Evolutionary conservation across 2,888 invertebrate species (phyloP), one percentile per base, ranked within the genome.

Genomic region (Rhamnusium bicolor): DNA sequence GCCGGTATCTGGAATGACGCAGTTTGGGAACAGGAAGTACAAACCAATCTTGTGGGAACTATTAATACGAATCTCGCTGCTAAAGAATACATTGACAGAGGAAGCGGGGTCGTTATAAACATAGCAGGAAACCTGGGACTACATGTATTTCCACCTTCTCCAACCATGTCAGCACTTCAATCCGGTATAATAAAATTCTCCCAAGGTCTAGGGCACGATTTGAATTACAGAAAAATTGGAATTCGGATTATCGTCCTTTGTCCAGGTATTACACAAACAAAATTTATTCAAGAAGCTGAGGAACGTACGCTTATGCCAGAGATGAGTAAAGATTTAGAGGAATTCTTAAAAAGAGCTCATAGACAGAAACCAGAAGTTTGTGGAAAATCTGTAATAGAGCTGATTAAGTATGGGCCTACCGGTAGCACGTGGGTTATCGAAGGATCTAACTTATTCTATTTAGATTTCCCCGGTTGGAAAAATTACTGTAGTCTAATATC

Each of bases 31-130:
- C 74, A 83, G 5, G 83, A 85, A 80, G 79, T 88, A 10, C 84
- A 85, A n/a, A 84, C 85, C 8, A 88, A 88, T 75, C 71, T 88
- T 75, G 85, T 86, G 71, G 80, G 84, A 16, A 74, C 73, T 6
- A 72, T 77, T 19, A 72, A 72, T 65, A 60, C 73, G 1, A 74
- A 60, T 27, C 60, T 76, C 5, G 74, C 61, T 24, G 69, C 70
- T 8, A 53, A 56, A 12, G 53, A 72, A 7, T 40, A 21, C 46
- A 54, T 71, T 4, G 7, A 46, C 18, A 60, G 49, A 6, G 69
- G 61, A 5, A 90, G 90, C 1, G 91, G 91, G 6, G 87, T 89
- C 7, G 87, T 91, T 65, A 85, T 91, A 4, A 91, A 91, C 80
- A 84, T 90, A 49, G 86, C 90, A 1, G 90, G 91, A 14, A 85